phyloP scores from a whole-genome alignment of 2,797 vertebrate genomes.

The Basileuterus tristriatus region DNA sequence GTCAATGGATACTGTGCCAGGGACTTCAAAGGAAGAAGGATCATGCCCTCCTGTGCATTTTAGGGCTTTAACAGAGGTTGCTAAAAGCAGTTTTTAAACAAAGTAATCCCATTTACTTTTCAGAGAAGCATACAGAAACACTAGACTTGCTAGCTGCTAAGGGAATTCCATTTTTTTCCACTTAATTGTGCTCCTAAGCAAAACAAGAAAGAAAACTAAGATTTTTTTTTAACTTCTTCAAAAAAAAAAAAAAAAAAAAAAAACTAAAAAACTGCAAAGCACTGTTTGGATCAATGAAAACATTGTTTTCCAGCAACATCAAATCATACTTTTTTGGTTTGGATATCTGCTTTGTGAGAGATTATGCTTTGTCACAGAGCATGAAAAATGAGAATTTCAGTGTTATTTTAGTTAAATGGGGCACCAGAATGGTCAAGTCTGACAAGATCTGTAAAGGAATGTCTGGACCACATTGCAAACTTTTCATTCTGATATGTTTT shows the following conservation, averaged over 20 bases:
- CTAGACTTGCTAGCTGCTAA: constrained; percentile 21
- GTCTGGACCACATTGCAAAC: background rate
- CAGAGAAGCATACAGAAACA: constrained; percentile 38
- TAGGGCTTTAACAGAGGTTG: constrained; percentile 38
- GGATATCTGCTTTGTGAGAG: constrained; percentile 5
- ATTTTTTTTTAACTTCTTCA: constrained; percentile 1
- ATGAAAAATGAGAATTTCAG: background rate
- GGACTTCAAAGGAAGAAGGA: constrained; percentile 63
- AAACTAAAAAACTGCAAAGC: background rate
- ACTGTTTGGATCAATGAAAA: constrained; percentile 14
- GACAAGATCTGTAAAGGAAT: background rate
- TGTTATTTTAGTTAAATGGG: background rate
- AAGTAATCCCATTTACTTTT: constrained; percentile 63
- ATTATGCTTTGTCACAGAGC: background rate
- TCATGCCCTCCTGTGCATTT: constrained; percentile 56
- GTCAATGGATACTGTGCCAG: constrained; percentile 54
- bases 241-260: constrained; percentile 19
- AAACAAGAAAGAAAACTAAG: background rate
- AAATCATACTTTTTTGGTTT: background rate
- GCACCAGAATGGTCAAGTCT: background rate
- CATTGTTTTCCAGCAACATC: constrained; percentile 2
- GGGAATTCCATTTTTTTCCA: background rate
- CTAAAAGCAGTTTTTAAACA: constrained; percentile 63
- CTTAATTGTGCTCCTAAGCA: constrained; percentile 28
- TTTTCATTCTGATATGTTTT: background rate